Evolutionary conservation across 2,888 invertebrate species (phyloP).

Genomic region (Scaptomyza polygonia): DNA sequence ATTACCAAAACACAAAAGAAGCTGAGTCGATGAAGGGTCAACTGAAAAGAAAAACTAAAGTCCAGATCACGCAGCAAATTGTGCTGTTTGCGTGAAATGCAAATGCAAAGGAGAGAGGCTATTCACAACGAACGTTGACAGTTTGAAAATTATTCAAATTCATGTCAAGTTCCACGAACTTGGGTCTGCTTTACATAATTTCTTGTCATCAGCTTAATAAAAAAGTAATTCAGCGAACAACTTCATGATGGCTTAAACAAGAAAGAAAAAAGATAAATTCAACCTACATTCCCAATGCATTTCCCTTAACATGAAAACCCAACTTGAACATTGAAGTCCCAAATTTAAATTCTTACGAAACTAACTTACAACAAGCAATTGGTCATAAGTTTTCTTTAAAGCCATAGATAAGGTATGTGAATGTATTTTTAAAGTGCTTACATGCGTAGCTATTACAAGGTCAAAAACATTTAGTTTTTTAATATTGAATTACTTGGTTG

Average conservation of each 20-base stretch:
- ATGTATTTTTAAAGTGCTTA: background rate
- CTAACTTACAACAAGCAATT: background rate
- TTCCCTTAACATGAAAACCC: conserved; percentile 31
- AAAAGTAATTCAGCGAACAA: conserved; percentile 34
- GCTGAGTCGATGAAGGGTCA: conserved; percentile 13
- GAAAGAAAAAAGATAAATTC: conserved; percentile 11
- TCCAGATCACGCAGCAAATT: conserved; percentile 30
- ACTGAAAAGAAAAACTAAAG: conserved; percentile 31
- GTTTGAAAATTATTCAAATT: conserved; percentile 63
- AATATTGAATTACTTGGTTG: conserved; percentile 2
- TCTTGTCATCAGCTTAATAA: conserved; percentile 46
- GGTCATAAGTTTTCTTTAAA: background rate
- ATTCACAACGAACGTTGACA: conserved; percentile 33
- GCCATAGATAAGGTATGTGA: too few species aligned
- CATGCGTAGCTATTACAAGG: background rate
- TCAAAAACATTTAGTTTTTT: background rate
- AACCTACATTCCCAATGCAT: conserved; percentile 5
- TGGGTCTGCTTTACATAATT: conserved; percentile 70
- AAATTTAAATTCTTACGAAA: conserved; percentile 4
- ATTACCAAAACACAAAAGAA: conserved; percentile 47
- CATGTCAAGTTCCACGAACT: conserved; percentile 62
- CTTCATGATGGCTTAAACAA: conserved; percentile 5
- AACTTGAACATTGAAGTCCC: conserved; percentile 28
- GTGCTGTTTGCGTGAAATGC: conserved; percentile 20
- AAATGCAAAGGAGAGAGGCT: conserved; percentile 18